Percentiles rank a stretch among this genome's conserved stretches.
Evolutionary conservation across 2,797 vertebrate species (phyloP).

Genomic region (Catamblyrhynchus diadema): DNA sequence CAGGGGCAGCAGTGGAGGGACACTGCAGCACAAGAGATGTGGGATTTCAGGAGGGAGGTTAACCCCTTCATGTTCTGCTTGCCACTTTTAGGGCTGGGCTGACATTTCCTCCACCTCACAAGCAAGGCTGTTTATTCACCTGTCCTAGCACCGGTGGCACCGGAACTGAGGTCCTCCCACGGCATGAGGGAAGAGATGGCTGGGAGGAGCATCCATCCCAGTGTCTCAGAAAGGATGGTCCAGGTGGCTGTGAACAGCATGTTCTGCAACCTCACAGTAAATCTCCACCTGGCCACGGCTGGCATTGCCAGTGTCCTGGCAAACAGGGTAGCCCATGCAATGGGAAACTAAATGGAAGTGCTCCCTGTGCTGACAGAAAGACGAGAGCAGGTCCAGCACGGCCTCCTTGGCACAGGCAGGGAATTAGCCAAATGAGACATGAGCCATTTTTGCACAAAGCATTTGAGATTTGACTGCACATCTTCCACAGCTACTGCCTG

Average conservation of each 20-base stretch:
- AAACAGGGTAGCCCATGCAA: accelerated
- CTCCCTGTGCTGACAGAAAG: background rate
- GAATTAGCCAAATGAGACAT: background rate
- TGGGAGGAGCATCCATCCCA: background rate
- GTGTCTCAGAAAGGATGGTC: background rate
- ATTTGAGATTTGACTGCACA: background rate
- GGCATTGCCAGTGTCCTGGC: background rate
- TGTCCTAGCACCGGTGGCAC: accelerated
- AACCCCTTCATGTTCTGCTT: background rate
- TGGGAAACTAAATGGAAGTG: background rate
- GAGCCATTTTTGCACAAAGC: background rate
- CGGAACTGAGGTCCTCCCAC: accelerated
- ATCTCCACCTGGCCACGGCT: background rate
- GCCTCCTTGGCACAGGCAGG: background rate
- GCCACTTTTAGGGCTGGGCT: background rate
- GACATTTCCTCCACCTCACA: background rate
- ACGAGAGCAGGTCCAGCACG: background rate
- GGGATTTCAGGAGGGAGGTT: background rate
- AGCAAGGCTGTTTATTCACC: background rate
- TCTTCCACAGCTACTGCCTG: background rate
- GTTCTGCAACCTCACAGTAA: background rate
- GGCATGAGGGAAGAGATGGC: accelerated
- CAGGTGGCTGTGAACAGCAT: accelerated
- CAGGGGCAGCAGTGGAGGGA: background rate
- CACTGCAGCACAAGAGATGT: background rate